Evolutionary conservation across 2,888 invertebrate species (phyloP).

Genomic region (Sarcophaga rosellei): DNA sequence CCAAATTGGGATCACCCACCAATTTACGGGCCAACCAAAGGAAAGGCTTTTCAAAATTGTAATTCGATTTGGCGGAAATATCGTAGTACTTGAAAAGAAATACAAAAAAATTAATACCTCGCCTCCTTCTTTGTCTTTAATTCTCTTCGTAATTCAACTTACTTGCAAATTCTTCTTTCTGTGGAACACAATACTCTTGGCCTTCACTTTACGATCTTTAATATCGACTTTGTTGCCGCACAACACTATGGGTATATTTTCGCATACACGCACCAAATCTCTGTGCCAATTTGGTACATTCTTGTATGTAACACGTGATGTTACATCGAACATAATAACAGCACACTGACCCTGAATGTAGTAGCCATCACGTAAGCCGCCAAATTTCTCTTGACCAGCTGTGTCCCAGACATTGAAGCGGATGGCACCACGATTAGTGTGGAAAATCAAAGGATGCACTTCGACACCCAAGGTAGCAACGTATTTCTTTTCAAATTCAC

Average conservation of each 20-base stretch:
- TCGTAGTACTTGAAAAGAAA: slow-evolving; percentile 93
- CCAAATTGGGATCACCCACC: slow-evolving; percentile 99
- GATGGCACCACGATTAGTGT: slow-evolving; percentile 98
- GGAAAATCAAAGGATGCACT: slow-evolving; percentile 98
- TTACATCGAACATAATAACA: slow-evolving; percentile 99
- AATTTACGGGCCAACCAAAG: slow-evolving; percentile 98
- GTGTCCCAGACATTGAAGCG: slow-evolving; percentile 99
- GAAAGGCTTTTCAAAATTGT: slow-evolving; percentile 99
- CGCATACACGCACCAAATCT: slow-evolving; percentile 99
- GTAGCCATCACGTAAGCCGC: slow-evolving; percentile 96
- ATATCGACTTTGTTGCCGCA: slow-evolving; percentile 99
- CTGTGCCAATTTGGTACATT: slow-evolving; percentile 99
- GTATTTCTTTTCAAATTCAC: slow-evolving; percentile 99
- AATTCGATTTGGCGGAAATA: slow-evolving; percentile 99
- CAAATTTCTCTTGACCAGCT: slow-evolving; percentile 99
- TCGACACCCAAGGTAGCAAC: slow-evolving; percentile 99
- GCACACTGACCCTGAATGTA: slow-evolving; percentile 99
- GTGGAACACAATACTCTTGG: slow-evolving; percentile 99
- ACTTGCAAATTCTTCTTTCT: slow-evolving; percentile 99
- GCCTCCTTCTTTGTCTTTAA: too few species aligned
- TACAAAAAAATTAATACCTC: neutral
- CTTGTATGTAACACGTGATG: slow-evolving; percentile 99
- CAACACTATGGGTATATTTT: slow-evolving; percentile 99
- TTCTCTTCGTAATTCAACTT: slow-evolving; percentile 70
- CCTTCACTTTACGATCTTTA: slow-evolving; percentile 99